These are phyloP conservation scores for Harpagoxenus sublaevis DNA, from an alignment of 2,888 invertebrate genomes.

Conservation along the genomic window DNA sequence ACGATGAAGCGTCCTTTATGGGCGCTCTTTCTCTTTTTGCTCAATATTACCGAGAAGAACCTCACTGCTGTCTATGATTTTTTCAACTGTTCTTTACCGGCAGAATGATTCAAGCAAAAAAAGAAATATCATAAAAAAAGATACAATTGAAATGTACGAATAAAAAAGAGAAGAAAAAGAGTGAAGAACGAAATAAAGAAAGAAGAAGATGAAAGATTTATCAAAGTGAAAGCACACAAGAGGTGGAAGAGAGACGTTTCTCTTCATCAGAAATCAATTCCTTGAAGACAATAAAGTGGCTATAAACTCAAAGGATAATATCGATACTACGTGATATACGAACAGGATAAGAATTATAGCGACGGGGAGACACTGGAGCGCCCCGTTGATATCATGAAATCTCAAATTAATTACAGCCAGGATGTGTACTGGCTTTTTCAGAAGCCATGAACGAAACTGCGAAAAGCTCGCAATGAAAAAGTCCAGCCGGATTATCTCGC, in stretches of 20 bases:
- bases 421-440: slow-evolving; percentile 24
- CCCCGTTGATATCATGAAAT: slow-evolving; percentile 27
- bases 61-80: slow-evolving; percentile 26
- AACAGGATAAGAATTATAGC: slow-evolving; percentile 40
- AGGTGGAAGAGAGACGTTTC: slow-evolving; percentile 50
- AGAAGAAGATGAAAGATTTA: slow-evolving; percentile 58
- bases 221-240: slow-evolving; percentile 37
- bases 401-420: slow-evolving; percentile 33
- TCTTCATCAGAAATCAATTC: slow-evolving; percentile 62
- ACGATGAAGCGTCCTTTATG: slow-evolving; percentile 28
- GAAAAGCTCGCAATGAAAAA: slow-evolving; percentile 38
- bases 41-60: slow-evolving; percentile 47
- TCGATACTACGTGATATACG: slow-evolving; percentile 61
- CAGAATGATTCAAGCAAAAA: slow-evolving; percentile 42
- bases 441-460: slow-evolving; percentile 1
- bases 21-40: not conserved
- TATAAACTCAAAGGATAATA: slow-evolving; percentile 63
- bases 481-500: slow-evolving; percentile 41
- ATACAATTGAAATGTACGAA: slow-evolving; percentile 48
- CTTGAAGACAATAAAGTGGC: slow-evolving; percentile 67
- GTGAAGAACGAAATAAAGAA: slow-evolving; percentile 42
- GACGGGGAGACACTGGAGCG: not conserved
- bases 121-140: slow-evolving; percentile 19
- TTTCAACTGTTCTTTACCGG: slow-evolving; percentile 15
- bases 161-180: not conserved